Base-by-base conservation (phyloP, 2,888 invertebrate genomes). In the Watsonalla binaria region DNA sequence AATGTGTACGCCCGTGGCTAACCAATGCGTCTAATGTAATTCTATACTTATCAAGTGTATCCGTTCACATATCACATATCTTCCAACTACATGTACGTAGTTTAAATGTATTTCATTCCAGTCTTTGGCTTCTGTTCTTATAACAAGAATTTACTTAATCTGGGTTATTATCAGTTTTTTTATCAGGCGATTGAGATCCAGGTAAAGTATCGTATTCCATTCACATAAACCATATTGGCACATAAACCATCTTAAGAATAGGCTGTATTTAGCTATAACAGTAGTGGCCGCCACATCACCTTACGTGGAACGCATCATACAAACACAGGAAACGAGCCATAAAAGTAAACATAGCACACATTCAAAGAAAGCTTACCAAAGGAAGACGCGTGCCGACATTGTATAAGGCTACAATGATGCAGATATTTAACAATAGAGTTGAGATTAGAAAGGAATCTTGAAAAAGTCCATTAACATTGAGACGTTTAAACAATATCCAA, bases 281-380 rank as follows among this genome's bases (percentile, higher is more conserved):
- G 37, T 35, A 5, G 9, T 5, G 11, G 11, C 37, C 42, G 11
- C 42, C 42, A 42, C 5, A 8, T 11, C 42, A 42, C 52, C 34
- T 48, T 50, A 45, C 45, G 52, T 55, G 52, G 47, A 53, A 53
- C 51, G 46, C 51, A 52, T 56, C 56, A 59, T 56, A 82, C 82
- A 84, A 83, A 82, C 72, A 70, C 76, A 78, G 85, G 85, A 85
- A 80, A 70, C 72, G 55, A 54, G 42, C 81, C 82, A 78, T 83
- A 83, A 77, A 76, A 73, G 76, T 74, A 76, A 77, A 76, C 76
- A 66, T 63, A 70, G 67, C 57, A 51, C 54, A 62, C 66, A 72
- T 74, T 72, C 68, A 72, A 70, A 68, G 74, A 76, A 71, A 78
- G 73, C 70, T 60, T 55, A 52, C 2, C 11, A 42, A 11, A 42